phyloP scores from a whole-genome alignment of 2,113 vertebrate genomes.

The Emberiza fucata region DNA sequence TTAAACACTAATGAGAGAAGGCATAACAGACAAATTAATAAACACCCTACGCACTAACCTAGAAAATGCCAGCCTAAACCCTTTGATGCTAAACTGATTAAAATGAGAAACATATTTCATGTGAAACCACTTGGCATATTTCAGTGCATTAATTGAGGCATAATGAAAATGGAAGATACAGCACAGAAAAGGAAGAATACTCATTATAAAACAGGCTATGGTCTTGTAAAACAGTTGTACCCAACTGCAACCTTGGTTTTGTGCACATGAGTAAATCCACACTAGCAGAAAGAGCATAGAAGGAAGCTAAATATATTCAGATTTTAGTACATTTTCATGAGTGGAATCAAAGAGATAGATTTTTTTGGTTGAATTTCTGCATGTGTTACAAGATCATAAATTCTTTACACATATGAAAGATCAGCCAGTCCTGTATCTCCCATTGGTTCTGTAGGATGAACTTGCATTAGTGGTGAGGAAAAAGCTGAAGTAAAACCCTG shows the following conservation, averaged over 20 bases:
- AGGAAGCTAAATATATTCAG: neutral
- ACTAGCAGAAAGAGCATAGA: neutral
- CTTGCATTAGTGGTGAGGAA: neutral
- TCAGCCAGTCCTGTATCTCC: neutral
- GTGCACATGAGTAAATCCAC: neutral
- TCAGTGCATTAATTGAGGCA: constrained; percentile 50
- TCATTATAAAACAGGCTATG: neutral
- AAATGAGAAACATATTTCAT: constrained; percentile 59
- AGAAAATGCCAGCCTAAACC: constrained; percentile 56
- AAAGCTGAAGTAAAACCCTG: neutral
- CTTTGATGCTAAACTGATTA: constrained; percentile 67
- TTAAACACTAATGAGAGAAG: constrained; percentile 65
- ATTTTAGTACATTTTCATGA: neutral
- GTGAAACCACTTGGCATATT: constrained; percentile 19
- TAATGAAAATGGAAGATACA: constrained; percentile 43
- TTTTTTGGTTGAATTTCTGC: neutral
- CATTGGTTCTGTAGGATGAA: neutral
- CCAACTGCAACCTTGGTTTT: neutral
- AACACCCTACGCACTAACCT: constrained; percentile 43
- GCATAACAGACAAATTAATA: constrained; percentile 66
- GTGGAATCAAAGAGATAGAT: neutral
- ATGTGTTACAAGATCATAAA: neutral
- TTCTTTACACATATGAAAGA: neutral
- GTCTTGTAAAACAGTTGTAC: neutral
- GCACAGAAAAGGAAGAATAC: neutral